Conservation (phyloP, 1,140 invertebrate species). For the Saccostrea echinata region DNA sequence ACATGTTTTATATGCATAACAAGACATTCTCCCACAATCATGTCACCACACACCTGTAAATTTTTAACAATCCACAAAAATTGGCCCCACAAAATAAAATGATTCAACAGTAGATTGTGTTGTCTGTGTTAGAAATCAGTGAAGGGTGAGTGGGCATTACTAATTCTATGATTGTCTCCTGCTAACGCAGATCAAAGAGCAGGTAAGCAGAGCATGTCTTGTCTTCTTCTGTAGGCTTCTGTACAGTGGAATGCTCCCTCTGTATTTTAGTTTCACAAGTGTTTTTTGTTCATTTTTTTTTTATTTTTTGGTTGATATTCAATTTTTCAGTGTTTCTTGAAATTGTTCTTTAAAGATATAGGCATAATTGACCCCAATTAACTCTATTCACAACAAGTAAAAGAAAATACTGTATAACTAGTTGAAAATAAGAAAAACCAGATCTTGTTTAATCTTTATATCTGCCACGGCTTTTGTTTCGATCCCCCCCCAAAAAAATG, state of each 20-base stretch:
- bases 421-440: neutral
- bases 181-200: conserved; percentile 27
- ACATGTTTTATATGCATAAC: no score
- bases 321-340: neutral
- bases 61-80: no score
- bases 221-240: conserved; percentile 25
- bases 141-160: neutral
- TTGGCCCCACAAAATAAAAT: no score
- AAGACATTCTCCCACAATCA: no score
- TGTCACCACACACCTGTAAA: no score
- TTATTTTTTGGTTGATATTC: no score
- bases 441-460: neutral
- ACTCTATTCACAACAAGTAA: no score
- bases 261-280: neutral
- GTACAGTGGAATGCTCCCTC: neutral
- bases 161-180: neutral
- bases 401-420: no score
- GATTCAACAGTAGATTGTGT: neutral
- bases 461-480: neutral
- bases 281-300: neutral
- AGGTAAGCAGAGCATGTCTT: conserved; percentile 6
- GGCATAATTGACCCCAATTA: no score
- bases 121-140: neutral
- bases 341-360: neutral
- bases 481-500: neutral